Evolutionary conservation across 2,113 vertebrate species (phyloP), one percentile per base, ranked within the genome.

Genomic region (Rhinopithecus roxellana): DNA sequence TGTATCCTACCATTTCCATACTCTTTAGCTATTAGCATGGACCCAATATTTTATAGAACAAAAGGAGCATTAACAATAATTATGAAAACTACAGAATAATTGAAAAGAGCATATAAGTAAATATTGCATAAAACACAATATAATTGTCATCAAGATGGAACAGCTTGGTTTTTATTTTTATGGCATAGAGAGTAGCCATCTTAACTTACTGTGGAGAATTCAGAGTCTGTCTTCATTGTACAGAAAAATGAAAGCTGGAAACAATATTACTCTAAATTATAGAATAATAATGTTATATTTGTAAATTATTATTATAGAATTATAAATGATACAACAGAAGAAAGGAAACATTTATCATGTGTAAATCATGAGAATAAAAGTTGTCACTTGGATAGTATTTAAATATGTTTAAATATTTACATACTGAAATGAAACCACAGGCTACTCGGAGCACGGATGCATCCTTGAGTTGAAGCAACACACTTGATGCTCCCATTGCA

Each of bases 401-500:
- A 69, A 70, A 72, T 59, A 70, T 55, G 45, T 80, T 80, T 74
- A 69, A 75, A 72, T 59, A 70, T 43, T 55, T 32, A 43, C 3
- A n/a, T 35, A 84, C 3, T 50, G 23, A 38, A 27, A 5, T 57
- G 23, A 61, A 83, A 79, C 57, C 3, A 27, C 23, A n/a, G 17
- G 6, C 18, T 55, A 0, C 20, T 59, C 22, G 22, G 6, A 30
- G 25, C 16, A 6, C 48, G 30, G 9, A 8, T 9, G 1, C 7
- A 1, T 6, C 4, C 20, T 20, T 5, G 35, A 6, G 23, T 35
- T 57, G 6, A 2, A 40, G 7, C 40, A 43, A 12, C 5, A 20
- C 3, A 0, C 2, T 82, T 45, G 2, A 13, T 18, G 1, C 1
- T 50, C 5, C 25, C 10, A 16, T 0, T 6, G 8, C 0, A 30